Conservation (phyloP, 2,888 invertebrate genomes). For the Sinelater perroti region DNA sequence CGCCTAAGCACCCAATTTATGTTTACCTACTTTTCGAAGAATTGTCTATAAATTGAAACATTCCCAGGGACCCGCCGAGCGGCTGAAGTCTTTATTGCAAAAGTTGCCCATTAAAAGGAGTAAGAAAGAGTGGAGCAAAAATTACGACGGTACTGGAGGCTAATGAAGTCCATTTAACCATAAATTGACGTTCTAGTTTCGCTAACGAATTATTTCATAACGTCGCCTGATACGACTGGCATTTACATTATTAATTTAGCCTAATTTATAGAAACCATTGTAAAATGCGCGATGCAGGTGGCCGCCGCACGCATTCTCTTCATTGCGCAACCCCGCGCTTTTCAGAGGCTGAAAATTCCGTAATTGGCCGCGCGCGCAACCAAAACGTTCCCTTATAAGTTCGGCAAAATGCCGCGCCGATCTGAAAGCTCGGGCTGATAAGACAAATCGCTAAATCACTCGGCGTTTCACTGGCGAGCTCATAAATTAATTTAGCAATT, state of each 20-base stretch:
- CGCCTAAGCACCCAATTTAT: no score
- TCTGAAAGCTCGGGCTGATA: background rate
- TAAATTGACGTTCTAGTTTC: conserved; percentile 12
- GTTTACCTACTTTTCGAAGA: no score
- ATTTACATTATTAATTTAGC: conserved; percentile 8
- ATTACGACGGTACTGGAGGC: background rate
- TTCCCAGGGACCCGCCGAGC: no score
- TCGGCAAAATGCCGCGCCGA: background rate
- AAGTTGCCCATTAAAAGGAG: background rate
- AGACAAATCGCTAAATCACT: conserved; percentile 1
- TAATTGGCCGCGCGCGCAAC: no score
- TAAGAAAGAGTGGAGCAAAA: background rate
- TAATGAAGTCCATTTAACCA: conserved; percentile 9
- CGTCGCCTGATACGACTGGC: background rate
- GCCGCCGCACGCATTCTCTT: background rate
- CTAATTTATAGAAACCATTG: background rate
- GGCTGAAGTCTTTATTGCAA: background rate
- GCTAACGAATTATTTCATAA: conserved; percentile 7
- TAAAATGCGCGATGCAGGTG: background rate
- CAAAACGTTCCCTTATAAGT: background rate
- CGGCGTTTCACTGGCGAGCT: background rate
- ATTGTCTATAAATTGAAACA: no score
- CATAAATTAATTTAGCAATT: background rate
- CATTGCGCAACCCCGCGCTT: background rate
- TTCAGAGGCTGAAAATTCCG: no score